A percentile compares a stretch with the other conserved stretches of the same genome.
Evolutionary conservation across 1,140 invertebrate genomes (phyloP).

Genomic region (Globodera rostochiensis): DNA sequence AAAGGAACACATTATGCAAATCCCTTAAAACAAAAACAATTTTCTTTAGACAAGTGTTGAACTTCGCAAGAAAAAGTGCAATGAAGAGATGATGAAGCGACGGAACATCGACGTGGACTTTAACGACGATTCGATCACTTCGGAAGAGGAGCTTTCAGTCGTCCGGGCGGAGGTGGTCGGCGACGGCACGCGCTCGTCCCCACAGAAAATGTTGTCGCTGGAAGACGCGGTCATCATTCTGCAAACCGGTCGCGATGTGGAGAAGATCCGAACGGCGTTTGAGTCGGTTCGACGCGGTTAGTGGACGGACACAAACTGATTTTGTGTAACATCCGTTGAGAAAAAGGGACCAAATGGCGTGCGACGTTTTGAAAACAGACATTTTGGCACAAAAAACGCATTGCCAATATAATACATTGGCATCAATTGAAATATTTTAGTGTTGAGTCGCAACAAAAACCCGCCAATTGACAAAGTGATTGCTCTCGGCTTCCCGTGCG

Average conservation of each 20-base stretch:
- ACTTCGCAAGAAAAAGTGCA: conserved; percentile 89
- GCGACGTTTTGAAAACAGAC: too few relatives aligned
- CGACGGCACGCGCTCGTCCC: neutral
- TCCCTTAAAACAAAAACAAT: too few relatives aligned
- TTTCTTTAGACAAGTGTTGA: conserved; percentile 81
- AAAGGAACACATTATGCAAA: too few relatives aligned
- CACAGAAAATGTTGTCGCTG: conserved; percentile 18
- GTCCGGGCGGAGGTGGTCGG: neutral
- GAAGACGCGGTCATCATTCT: conserved; percentile 35
- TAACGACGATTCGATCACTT: conserved; percentile 65
- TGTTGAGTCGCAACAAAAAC: conserved; percentile 46
- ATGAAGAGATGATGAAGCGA: conserved; percentile 89
- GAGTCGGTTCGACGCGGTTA: conserved; percentile 42
- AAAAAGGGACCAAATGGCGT: too few relatives aligned
- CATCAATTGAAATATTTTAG: neutral
- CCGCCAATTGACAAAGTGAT: conserved; percentile 59
- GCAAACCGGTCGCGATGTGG: conserved; percentile 16
- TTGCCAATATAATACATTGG: too few relatives aligned
- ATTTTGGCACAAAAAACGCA: too few relatives aligned
- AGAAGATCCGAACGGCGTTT: conserved; percentile 38
- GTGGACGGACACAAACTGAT: neutral
- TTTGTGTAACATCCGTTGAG: too few relatives aligned
- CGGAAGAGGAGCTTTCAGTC: conserved; percentile 15
- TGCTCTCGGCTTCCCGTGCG: conserved; percentile 40
- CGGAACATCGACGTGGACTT: conserved; percentile 78